Evolutionary conservation across 2,888 invertebrate species (phyloP).

Genomic region (Eulithis prunata): DNA sequence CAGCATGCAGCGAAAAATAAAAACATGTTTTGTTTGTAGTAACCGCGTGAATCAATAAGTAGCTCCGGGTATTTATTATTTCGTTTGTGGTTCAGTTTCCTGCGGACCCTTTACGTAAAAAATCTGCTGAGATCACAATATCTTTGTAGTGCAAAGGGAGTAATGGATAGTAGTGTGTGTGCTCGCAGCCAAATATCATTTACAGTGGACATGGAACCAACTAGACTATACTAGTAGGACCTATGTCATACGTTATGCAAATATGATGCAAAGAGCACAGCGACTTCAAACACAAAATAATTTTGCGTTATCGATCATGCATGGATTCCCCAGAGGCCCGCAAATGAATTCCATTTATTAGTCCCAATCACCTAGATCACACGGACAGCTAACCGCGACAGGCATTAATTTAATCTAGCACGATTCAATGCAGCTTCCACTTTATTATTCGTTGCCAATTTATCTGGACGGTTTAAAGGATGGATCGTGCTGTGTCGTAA

Average conservation of each 20-base stretch:
- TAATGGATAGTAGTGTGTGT: no score
- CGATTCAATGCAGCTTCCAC: constrained; percentile 38
- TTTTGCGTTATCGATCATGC: neutral
- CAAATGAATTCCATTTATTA: constrained; percentile 22
- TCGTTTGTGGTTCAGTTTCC: no score
- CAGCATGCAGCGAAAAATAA: no score
- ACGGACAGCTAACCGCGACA: constrained; percentile 34
- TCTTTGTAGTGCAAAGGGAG: no score
- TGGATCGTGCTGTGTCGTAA: constrained; percentile 2
- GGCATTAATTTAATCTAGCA: constrained; percentile 42
- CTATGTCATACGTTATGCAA: neutral
- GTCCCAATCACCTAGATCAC: constrained; percentile 28
- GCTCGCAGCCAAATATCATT: no score
- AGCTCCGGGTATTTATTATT: no score
- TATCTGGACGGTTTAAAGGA: constrained; percentile 33
- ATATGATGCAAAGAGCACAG: neutral
- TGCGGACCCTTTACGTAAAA: no score
- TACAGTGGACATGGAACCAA: no score
- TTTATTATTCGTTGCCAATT: constrained; percentile 46
- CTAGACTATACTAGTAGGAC: no score
- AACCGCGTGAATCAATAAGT: no score
- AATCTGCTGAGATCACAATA: no score
- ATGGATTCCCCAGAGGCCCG: neutral
- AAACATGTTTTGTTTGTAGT: no score
- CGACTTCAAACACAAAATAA: neutral